Percentiles rank a stretch among this genome's conserved stretches.
Conservation (phyloP, 1,140 invertebrate species). For the Drosophila micromelanica region DNA sequence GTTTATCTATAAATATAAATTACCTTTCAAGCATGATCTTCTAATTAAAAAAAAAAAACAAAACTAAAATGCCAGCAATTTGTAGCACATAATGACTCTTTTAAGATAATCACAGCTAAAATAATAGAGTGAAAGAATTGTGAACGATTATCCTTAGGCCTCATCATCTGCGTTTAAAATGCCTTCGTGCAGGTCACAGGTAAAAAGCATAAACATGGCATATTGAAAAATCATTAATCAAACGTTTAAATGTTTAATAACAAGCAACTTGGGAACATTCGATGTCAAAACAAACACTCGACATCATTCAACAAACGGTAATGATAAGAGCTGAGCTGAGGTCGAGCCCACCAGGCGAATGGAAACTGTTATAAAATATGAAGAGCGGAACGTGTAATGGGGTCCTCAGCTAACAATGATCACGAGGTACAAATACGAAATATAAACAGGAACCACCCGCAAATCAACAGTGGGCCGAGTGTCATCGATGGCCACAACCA, state of each 20-base stretch:
- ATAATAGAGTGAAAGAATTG: neutral
- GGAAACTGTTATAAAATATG: constrained; percentile 47
- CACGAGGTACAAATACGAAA: constrained; percentile 41
- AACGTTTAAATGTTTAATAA: constrained; percentile 64
- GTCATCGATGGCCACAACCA: constrained; percentile 42
- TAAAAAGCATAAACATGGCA: constrained; percentile 18
- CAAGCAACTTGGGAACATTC: constrained; percentile 52
- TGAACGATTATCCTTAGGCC: constrained; percentile 10
- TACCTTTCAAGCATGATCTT: too few relatives aligned
- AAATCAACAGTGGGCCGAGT: constrained; percentile 60
- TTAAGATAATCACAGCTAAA: constrained; percentile 5
- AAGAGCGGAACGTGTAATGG: constrained; percentile 28
- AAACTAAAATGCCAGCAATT: neutral
- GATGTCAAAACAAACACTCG: constrained; percentile 80
- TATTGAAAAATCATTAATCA: constrained; percentile 79
- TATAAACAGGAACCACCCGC: constrained; percentile 68
- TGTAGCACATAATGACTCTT: constrained; percentile 11
- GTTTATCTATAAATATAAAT: too few relatives aligned
- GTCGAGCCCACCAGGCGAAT: neutral
- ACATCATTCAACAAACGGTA: constrained; percentile 80
- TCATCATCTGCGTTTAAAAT: neutral
- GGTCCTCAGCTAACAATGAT: constrained; percentile 31
- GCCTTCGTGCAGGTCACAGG: constrained; percentile 6
- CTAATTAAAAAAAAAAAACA: too few relatives aligned
- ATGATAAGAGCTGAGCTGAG: constrained; percentile 60